Conservation (phyloP, 2,113 vertebrate species). For the Symphodus melops region DNA sequence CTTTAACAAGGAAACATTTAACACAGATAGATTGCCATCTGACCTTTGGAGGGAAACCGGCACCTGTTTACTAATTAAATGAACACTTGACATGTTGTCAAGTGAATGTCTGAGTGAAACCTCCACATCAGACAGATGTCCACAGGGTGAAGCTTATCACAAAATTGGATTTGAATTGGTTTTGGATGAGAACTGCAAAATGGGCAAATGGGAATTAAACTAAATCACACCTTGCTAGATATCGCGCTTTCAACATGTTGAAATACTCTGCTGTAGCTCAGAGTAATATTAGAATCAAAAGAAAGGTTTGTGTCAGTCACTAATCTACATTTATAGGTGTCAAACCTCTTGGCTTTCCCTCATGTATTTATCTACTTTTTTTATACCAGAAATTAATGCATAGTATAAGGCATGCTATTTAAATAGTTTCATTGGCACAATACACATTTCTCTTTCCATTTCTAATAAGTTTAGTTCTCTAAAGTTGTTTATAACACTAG, state of each 20-base stretch:
- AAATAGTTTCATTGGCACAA: neutral
- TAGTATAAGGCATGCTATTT: too few relatives aligned
- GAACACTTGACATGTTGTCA: slow-evolving; percentile 44
- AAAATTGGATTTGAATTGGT: slow-evolving; percentile 40
- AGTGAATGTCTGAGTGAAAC: slow-evolving; percentile 28
- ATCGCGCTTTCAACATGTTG: slow-evolving; percentile 15
- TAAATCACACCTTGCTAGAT: slow-evolving; percentile 14
- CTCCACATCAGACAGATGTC: slow-evolving; percentile 23
- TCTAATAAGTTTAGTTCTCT: neutral
- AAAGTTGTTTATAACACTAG: neutral
- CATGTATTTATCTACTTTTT: neutral
- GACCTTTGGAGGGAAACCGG: slow-evolving; percentile 23
- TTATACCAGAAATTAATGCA: neutral
- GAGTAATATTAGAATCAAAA: neutral
- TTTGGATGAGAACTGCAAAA: slow-evolving; percentile 3
- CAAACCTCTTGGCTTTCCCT: neutral
- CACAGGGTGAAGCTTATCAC: slow-evolving; percentile 25
- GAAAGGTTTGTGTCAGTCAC: slow-evolving; percentile 2
- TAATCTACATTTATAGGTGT: neutral
- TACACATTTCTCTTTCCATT: neutral
- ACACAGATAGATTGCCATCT: slow-evolving; percentile 15
- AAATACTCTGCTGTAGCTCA: neutral
- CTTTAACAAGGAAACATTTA: slow-evolving; percentile 27
- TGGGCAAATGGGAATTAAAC: slow-evolving; percentile 14
- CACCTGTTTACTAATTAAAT: slow-evolving; percentile 37